Percentiles rank a stretch among this genome's conserved stretches.
Conservation (phyloP, 1,140 invertebrate species). For the Eciton burchellii region DNA sequence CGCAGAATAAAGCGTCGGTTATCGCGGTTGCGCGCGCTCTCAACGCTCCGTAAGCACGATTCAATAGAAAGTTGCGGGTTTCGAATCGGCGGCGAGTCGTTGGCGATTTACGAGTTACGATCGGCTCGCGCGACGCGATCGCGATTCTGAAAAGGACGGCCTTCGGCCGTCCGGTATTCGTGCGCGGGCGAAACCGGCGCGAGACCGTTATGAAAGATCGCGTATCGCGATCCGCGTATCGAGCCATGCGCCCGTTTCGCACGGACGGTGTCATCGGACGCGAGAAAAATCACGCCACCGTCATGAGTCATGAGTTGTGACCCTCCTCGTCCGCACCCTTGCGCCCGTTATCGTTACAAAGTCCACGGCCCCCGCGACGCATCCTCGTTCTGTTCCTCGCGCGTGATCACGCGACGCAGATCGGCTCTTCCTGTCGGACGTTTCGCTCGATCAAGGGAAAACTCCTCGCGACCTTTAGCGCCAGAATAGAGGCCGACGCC, state of each 20-base stretch:
- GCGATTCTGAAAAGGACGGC: not conserved
- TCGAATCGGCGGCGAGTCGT: not conserved
- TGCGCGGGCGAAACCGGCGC: no score
- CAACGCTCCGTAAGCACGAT: slow-evolving; percentile 13
- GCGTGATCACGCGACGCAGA: not conserved
- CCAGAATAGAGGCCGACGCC: not conserved
- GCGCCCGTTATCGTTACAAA: not conserved
- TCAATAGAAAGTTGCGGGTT: slow-evolving; percentile 35
- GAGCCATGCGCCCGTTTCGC: not conserved
- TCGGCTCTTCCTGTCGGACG: not conserved
- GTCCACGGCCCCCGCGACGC: not conserved
- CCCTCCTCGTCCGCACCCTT: not conserved
- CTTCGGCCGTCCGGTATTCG: not conserved
- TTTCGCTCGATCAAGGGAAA: not conserved
- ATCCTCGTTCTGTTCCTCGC: not conserved
- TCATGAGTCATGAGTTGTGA: slow-evolving; percentile 22
- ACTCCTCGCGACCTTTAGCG: not conserved
- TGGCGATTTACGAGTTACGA: not conserved
- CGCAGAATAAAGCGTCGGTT: not conserved
- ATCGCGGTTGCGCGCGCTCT: slow-evolving; percentile 6
- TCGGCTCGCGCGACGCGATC: not conserved
- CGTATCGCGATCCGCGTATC: no score
- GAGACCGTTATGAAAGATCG: no score
- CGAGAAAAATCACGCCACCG: not conserved
- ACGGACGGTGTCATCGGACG: slow-evolving; percentile 11